These are phyloP conservation scores for Holacanthus passer DNA, from an alignment of 2,113 vertebrate species.

Conservation along the genomic window DNA sequence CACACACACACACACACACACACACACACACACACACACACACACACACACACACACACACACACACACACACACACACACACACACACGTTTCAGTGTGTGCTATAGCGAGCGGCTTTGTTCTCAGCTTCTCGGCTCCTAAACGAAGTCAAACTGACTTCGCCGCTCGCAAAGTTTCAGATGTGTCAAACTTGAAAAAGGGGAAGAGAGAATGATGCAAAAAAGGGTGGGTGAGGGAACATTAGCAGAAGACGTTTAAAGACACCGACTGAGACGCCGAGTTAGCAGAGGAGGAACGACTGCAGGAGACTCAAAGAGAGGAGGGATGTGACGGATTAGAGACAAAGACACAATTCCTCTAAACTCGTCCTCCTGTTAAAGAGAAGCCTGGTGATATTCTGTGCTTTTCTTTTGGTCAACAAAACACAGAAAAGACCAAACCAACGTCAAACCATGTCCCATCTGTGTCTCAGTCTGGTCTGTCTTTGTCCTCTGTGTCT, in stretches of 20 bases:
- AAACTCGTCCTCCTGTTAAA: background rate
- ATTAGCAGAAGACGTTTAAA: slow-evolving; percentile 11
- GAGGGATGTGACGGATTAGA: slow-evolving; percentile 9
- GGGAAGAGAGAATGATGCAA: slow-evolving; percentile 26
- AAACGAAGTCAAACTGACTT: slow-evolving; percentile 28
- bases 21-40: slow-evolving; percentile 51
- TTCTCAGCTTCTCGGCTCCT: background rate
- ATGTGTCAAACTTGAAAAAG: slow-evolving; percentile 23
- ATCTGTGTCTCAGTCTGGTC: too few relatives aligned
- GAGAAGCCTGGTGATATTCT: too few relatives aligned
- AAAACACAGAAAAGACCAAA: too few relatives aligned
- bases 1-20: slow-evolving; percentile 66
- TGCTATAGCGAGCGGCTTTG: slow-evolving; percentile 5
- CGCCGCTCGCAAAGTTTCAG: slow-evolving; percentile 12
- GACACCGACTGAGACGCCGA: background rate
- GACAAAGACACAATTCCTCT: background rate
- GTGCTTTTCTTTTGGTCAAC: too few relatives aligned
- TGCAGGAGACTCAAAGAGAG: background rate
- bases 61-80: slow-evolving; percentile 66
- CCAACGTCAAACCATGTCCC: too few relatives aligned
- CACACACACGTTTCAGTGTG: slow-evolving; percentile 23
- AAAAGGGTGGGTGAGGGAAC: background rate
- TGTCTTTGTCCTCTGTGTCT: too few relatives aligned
- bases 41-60: slow-evolving; percentile 78
- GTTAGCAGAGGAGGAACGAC: background rate